Base-by-base conservation (phyloP, 2,888 invertebrate species). In the Ditylenchus weischeri region DNA sequence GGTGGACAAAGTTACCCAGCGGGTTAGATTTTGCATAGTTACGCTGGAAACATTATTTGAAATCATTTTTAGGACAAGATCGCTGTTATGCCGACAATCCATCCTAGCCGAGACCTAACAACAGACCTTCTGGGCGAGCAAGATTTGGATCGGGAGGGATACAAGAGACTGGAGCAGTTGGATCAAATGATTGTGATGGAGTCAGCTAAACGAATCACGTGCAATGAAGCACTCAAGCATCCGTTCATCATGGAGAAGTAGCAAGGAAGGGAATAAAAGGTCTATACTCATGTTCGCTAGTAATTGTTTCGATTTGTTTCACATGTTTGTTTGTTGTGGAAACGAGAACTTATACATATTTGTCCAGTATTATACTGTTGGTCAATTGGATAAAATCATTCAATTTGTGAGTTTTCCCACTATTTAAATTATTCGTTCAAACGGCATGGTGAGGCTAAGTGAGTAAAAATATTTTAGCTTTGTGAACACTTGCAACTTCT, bases 111-210 rank as follows among this genome's bases (percentile, higher is more conserved):
- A 47, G 93, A 94, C 83, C 86, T 99, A 68, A 89, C 90, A 77
- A 86, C 89, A 0, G 95, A 98, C 83, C 86, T 99, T 72, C 88
- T 92, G 66, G 90, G 92, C 11, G 90, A 90, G 79, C 93, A 92
- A 84, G 89, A 92, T 0, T 60, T 82, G 48, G 78, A 75, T 65
- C 50, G 60, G n/a, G 76, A 75, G 13, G 72, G 65, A n/a, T 69
- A 61, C 62, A 65, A 70, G 60, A 68, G 62, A 38, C 50, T 75
- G 15, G 72, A 69, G 4, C 68, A 73, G 21, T 93, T 76, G 82
- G 96, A 96, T 84, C 92, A 92, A 86, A 95, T 99, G 95, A 87
- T 96, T 81, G 93, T 94, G 61, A 94, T 99, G 86, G 98, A 99
- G 87, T 96, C 98, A 0, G 64, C 84, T 86, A 92, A 91, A 85